These are phyloP conservation scores for Anguilla rostrata DNA, from an alignment of 2,113 vertebrate genomes.

Conservation along the genomic window DNA sequence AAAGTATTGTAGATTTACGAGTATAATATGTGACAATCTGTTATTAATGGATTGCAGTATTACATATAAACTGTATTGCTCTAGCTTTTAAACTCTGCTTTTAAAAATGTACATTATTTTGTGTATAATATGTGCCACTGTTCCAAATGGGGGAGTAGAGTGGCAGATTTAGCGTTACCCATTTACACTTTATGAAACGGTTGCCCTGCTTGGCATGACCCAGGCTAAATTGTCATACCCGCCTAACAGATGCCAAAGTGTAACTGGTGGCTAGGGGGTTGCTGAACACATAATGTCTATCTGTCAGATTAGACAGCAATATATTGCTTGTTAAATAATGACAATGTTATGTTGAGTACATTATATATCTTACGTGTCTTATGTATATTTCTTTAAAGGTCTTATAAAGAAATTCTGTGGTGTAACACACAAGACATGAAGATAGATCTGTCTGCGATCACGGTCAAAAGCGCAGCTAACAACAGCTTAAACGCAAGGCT, in stretches of 20 bases:
- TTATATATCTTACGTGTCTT: not conserved
- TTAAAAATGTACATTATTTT: not conserved
- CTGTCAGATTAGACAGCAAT: not conserved
- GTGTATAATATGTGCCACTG: not conserved
- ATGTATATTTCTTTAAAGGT: not conserved
- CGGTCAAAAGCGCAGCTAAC: not conserved
- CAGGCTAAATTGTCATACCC: not conserved
- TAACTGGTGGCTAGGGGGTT: slow-evolving; percentile 6
- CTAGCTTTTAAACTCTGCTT: not conserved
- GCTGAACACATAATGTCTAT: not conserved
- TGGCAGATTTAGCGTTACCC: not conserved
- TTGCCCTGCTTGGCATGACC: not conserved
- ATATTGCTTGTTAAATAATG: not conserved
- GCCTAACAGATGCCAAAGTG: not conserved
- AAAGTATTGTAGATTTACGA: not conserved
- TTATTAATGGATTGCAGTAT: too few relatives aligned
- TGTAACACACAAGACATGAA: not conserved
- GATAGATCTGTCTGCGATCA: not conserved
- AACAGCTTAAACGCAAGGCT: not conserved
- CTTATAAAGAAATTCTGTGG: not conserved
- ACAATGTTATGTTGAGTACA: not conserved
- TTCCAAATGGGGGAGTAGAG: not conserved
- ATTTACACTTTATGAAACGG: not conserved
- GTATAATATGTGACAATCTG: not conserved
- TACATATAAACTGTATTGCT: not conserved